Percentiles rank a stretch among this genome's conserved stretches.
phyloP scores from a whole-genome alignment of 2,888 invertebrate species.

The Parnassius smintheus region DNA sequence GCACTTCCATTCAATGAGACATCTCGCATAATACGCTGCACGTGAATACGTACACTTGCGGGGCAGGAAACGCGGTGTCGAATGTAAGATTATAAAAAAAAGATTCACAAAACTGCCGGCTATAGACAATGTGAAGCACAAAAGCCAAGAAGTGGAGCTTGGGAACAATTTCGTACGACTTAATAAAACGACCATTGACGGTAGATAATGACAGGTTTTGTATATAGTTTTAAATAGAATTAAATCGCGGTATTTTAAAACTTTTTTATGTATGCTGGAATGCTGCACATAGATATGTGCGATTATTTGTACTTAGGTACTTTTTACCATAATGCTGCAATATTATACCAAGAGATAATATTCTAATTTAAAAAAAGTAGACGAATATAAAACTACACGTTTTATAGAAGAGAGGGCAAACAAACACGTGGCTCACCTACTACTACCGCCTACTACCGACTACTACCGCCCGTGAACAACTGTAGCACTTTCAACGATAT shows the following conservation, averaged over 20 bases:
- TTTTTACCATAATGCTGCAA: too few species aligned
- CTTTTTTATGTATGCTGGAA: not conserved
- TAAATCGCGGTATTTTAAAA: not conserved
- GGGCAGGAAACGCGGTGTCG: conserved; percentile 78
- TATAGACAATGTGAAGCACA: conserved; percentile 52
- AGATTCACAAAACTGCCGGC: conserved; percentile 49
- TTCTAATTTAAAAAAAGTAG: too few species aligned
- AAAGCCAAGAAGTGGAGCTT: conserved; percentile 52
- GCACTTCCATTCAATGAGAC: conserved; percentile 61
- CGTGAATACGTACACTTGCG: conserved; percentile 67
- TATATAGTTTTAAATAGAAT: conserved; percentile 8
- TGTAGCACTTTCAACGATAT: too few species aligned
- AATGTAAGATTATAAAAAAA: conserved; percentile 56
- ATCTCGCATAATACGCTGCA: conserved; percentile 52
- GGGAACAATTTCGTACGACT: conserved; percentile 45
- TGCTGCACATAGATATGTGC: not conserved
- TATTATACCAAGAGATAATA: too few species aligned
- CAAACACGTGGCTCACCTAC: too few species aligned
- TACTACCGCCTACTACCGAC: too few species aligned
- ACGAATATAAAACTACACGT: too few species aligned
- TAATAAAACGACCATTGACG: conserved; percentile 38
- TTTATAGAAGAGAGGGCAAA: too few species aligned
- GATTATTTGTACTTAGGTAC: too few species aligned
- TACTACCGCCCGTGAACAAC: too few species aligned
- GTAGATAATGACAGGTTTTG: conserved; percentile 44